These are phyloP conservation scores for Onychorhynchus coronatus DNA, from an alignment of 2,113 vertebrate species.

Conservation along the genomic window DNA sequence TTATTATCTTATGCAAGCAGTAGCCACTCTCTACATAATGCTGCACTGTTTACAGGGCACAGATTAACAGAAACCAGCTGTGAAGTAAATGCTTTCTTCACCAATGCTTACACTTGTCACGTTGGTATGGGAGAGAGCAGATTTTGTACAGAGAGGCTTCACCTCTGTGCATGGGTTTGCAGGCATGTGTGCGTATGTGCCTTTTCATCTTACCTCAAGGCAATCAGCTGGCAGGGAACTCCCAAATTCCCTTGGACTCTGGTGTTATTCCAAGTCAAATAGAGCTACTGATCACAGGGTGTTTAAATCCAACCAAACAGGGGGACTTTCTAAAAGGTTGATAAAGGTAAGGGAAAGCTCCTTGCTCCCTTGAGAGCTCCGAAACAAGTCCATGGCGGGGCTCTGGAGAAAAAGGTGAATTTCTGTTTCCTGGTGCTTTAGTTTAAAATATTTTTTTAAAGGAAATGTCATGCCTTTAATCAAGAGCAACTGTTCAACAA, in stretches of 20 bases:
- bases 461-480: background rate
- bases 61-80: background rate
- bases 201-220: background rate
- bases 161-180: background rate
- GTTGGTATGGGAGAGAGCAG: background rate
- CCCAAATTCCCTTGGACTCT: background rate
- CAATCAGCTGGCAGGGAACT: background rate
- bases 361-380: background rate
- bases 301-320: background rate
- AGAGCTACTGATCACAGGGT: background rate
- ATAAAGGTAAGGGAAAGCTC: background rate
- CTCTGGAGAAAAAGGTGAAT: background rate
- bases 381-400: accelerated
- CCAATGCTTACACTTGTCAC: background rate
- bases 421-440: background rate
- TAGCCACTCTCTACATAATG: background rate
- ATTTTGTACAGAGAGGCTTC: background rate
- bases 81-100: background rate
- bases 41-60: background rate
- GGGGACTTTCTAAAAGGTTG: background rate
- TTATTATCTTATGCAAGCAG: background rate
- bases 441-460: background rate
- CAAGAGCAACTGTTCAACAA: background rate
- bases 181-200: accelerated
- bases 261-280: background rate